Evolutionary conservation across 2,797 vertebrate genomes (phyloP), one percentile per base, ranked within the genome.

Genomic region (Phoeniculus purpureus): DNA sequence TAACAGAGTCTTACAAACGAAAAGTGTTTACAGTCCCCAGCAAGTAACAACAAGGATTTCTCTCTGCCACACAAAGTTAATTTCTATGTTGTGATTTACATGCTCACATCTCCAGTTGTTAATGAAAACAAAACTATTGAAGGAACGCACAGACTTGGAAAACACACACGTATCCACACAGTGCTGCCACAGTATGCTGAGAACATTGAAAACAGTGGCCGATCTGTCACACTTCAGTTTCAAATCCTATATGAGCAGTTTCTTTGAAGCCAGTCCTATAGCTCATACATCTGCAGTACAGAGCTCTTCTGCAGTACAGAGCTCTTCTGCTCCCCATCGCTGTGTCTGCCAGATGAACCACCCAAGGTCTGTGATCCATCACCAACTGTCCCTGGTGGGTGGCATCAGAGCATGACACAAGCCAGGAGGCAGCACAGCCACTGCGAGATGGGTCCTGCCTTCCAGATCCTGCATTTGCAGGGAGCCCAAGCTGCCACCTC

Each of bases 301-400:
- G 94, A 92, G n/a, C n/a, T n/a, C n/a, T n/a, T 95, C 73, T 95
- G 93, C 90, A 78, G 27, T 3, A 66, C 94, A 96, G 94, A 92
- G 48, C 52, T 91, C 52, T 61, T 80, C 71, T 64, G 26, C 54
- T 76, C 37, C 10, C 43, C 43, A n/a, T 11, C 0, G 1, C 72
- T 54, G 43, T 3, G 48, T 47, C 67, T 81, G 62, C 21, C 79
- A 81, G 55, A 92, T 17, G 70, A 94, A 34, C 81, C 66, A 82
- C 32, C 20, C 83, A 75, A 54, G 40, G 52, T 75, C 55, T 78
- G 62, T 15, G 59, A 92, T 68, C 62, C 32, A 65, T 23, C 48
- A 70, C 8, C 68, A 67, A 6, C 58, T 43, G 43, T 31, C 82
- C 40, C 73, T 81, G 34, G 50, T 55, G 70, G 81, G 89, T 66